Evolutionary conservation across 2,888 invertebrate species (phyloP).

Genomic region (Ochropleura leucogaster): DNA sequence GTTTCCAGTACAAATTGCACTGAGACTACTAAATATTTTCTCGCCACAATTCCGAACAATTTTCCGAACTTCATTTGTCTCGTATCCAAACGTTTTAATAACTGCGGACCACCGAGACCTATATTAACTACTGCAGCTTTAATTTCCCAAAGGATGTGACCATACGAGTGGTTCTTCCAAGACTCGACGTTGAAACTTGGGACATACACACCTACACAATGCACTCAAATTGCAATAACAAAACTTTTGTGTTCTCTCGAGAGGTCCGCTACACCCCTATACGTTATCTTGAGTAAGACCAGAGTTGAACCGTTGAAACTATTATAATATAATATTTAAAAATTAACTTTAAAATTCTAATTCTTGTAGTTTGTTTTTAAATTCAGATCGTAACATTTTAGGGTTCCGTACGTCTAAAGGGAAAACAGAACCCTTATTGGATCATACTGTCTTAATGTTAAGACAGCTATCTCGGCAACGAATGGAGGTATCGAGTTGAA

Average conservation of each 20-base stretch:
- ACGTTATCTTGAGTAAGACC: not conserved
- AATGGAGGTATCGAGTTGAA: too few species aligned
- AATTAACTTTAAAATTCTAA: constrained; percentile 14
- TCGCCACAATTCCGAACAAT: constrained; percentile 3
- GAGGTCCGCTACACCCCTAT: not conserved
- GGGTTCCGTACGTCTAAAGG: too few species aligned
- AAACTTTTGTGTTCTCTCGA: constrained; percentile 57
- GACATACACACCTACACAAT: constrained; percentile 7
- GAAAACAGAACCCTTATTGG: too few species aligned
- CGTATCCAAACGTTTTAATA: constrained; percentile 42
- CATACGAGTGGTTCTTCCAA: constrained; percentile 35
- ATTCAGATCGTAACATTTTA: constrained; percentile 14
- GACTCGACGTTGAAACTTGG: constrained; percentile 27
- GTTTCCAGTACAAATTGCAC: not conserved
- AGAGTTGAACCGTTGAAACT: constrained; percentile 13
- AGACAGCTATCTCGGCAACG: too few species aligned
- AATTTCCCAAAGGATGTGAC: constrained; percentile 57
- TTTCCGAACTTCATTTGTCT: constrained; percentile 12
- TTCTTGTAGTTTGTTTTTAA: constrained; percentile 7
- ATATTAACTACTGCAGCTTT: constrained; percentile 44
- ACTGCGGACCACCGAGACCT: constrained; percentile 25
- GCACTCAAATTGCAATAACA: constrained; percentile 61
- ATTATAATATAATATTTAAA: constrained; percentile 33
- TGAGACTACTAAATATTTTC: not conserved
- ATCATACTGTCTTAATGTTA: too few species aligned